A percentile compares a stretch with the other conserved stretches of the same genome.
Conservation (phyloP, 2,888 invertebrate species). For the Mesorhabditis belari region DNA sequence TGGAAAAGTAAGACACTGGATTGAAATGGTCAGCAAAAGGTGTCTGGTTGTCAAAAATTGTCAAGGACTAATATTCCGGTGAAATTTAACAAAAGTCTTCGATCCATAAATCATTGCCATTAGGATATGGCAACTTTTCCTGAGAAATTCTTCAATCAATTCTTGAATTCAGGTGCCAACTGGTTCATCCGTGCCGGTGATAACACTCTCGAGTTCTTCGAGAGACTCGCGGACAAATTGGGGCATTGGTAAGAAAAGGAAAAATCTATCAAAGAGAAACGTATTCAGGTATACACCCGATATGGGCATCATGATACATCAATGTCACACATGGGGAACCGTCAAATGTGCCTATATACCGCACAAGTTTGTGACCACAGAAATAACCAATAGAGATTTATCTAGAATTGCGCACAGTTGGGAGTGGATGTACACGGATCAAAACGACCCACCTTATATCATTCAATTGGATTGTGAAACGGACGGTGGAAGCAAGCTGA, state of each 20-base stretch:
- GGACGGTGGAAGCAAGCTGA: conserved; percentile 48
- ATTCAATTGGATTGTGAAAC: conserved; percentile 52
- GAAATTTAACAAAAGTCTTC: too few relatives aligned
- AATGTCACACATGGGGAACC: conserved; percentile 49
- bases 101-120: too few relatives aligned
- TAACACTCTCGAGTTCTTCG: conserved; percentile 47
- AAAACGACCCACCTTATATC: conserved; percentile 46
- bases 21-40: too few relatives aligned
- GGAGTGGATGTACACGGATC: conserved; percentile 53
- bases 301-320: conserved; percentile 53
- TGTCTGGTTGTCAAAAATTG: too few relatives aligned
- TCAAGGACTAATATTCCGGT: too few relatives aligned
- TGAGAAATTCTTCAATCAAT: too few relatives aligned
- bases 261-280: background rate
- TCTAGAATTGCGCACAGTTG: conserved; percentile 49
- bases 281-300: conserved; percentile 45
- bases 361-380: conserved; percentile 38
- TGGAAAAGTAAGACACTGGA: too few relatives aligned
- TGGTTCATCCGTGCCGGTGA: conserved; percentile 51
- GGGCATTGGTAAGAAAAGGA: conserved; percentile 26
- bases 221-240: conserved; percentile 44
- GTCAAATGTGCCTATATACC: conserved; percentile 48
- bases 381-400: background rate
- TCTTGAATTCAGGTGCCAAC: conserved; percentile 41
- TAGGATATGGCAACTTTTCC: too few relatives aligned